Evolutionary conservation across 2,888 invertebrate genomes (phyloP).

Genomic region (Caradrina kadenii): DNA sequence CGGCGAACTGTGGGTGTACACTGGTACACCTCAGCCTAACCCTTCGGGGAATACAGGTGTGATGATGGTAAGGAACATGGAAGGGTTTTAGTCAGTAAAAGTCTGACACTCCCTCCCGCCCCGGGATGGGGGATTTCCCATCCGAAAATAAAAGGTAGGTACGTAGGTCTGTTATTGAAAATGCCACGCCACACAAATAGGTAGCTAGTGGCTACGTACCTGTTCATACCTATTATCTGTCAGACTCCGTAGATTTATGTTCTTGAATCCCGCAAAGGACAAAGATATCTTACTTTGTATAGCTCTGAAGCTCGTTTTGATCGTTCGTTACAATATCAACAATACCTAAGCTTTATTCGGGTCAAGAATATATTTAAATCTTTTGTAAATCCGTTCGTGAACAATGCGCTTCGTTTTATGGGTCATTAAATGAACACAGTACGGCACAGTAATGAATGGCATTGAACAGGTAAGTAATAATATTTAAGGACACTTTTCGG

Average conservation of each 20-base stretch:
- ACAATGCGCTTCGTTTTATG: conserved; percentile 77
- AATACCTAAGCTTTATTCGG: conserved; percentile 69
- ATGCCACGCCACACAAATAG: conserved; percentile 16
- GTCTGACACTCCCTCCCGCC: too few species aligned
- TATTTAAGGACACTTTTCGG: conserved; percentile 42
- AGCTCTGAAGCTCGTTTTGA: conserved; percentile 32
- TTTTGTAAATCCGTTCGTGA: conserved; percentile 73
- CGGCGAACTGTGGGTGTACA: too few species aligned
- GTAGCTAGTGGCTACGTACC: background rate
- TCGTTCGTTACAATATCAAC: conserved; percentile 49
- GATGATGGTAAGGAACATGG: too few species aligned
- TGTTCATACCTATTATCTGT: conserved; percentile 28
- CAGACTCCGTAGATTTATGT: conserved; percentile 34
- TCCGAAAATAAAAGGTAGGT: too few species aligned
- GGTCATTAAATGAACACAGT: conserved; percentile 81
- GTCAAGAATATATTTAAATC: conserved; percentile 80
- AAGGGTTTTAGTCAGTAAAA: too few species aligned
- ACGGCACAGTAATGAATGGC: conserved; percentile 70
- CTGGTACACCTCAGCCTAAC: too few species aligned
- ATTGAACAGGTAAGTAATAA: conserved; percentile 20
- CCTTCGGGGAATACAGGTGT: too few species aligned
- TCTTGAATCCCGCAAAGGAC: conserved; percentile 34
- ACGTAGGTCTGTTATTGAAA: conserved; percentile 24
- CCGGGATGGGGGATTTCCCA: too few species aligned
- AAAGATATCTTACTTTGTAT: conserved; percentile 28